Evolutionary conservation across 2,797 vertebrate genomes (phyloP).

Genomic region (Malurus splendens): DNA sequence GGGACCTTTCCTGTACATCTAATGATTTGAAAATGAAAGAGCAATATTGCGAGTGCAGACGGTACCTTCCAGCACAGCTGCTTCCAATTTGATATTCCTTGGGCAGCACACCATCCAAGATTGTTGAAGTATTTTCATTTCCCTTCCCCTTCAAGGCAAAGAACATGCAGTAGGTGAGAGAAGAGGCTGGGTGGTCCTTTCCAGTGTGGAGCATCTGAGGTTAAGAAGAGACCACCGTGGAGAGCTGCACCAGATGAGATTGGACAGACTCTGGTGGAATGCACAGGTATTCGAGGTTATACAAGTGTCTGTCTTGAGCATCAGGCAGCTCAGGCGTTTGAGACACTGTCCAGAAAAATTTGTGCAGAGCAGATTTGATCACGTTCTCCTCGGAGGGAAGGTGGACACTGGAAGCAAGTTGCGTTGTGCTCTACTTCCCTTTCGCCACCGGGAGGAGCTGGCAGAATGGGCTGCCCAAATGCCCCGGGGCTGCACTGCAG

Average conservation of each 20-base stretch:
- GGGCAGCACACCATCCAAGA: neutral
- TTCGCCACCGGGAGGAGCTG: neutral
- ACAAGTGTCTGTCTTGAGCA: neutral
- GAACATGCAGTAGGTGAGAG: neutral
- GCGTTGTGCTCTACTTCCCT: neutral
- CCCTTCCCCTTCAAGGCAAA: neutral
- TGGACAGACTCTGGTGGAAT: neutral
- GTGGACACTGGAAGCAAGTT: neutral
- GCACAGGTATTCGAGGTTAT: fast-evolving
- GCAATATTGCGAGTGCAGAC: neutral
- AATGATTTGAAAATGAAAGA: neutral
- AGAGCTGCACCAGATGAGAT: neutral
- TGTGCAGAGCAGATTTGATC: neutral
- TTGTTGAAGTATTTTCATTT: neutral
- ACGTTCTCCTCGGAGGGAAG: neutral
- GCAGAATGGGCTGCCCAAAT: neutral
- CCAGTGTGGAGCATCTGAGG: neutral
- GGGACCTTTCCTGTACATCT: neutral
- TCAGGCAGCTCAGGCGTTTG: neutral
- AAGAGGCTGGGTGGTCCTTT: neutral
- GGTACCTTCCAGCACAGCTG: neutral
- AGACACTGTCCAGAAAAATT: neutral
- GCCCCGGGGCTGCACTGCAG: neutral
- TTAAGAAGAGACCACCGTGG: neutral
- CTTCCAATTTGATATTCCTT: neutral